Evolutionary conservation across 2,888 invertebrate species (phyloP).

Genomic region (Tenthredo livida): DNA sequence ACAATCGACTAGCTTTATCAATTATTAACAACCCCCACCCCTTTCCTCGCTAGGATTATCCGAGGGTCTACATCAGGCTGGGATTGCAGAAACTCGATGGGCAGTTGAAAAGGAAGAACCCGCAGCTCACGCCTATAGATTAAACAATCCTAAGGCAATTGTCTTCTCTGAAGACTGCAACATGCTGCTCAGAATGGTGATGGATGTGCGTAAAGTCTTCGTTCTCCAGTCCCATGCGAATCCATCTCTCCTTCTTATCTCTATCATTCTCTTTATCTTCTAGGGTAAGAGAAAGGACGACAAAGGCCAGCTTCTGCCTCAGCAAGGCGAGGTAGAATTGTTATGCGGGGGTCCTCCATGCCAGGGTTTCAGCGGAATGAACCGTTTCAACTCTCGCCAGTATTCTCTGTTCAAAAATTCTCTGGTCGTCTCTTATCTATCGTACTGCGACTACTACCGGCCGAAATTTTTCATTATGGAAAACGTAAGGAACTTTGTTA

Average conservation of each 20-base stretch:
- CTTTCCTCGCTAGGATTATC: slow-evolving; percentile 81
- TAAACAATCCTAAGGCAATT: slow-evolving; percentile 86
- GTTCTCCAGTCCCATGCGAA: background rate
- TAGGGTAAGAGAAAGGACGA: slow-evolving; percentile 80
- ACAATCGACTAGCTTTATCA: background rate
- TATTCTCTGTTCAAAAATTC: slow-evolving; percentile 94
- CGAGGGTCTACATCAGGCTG: slow-evolving; percentile 86
- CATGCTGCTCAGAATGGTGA: slow-evolving; percentile 83
- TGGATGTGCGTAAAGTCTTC: slow-evolving; percentile 79
- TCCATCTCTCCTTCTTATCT: no score
- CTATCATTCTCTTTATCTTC: slow-evolving; percentile 31
- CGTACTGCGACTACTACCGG: slow-evolving; percentile 92
- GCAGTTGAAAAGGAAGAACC: slow-evolving; percentile 89
- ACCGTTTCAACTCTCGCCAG: slow-evolving; percentile 90
- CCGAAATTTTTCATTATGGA: slow-evolving; percentile 91
- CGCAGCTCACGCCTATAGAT: slow-evolving; percentile 89
- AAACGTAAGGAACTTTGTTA: slow-evolving; percentile 92
- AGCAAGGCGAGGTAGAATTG: slow-evolving; percentile 90
- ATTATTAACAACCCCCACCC: background rate
- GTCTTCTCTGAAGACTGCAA: slow-evolving; percentile 94
- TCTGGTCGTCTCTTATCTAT: slow-evolving; percentile 88
- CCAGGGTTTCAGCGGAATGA: slow-evolving; percentile 95
- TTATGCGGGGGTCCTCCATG: slow-evolving; percentile 94
- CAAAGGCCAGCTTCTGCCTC: slow-evolving; percentile 83
- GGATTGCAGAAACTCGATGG: slow-evolving; percentile 87